Base-by-base conservation (phyloP, 2,888 invertebrate species). In the Coenonympha arcania region DNA sequence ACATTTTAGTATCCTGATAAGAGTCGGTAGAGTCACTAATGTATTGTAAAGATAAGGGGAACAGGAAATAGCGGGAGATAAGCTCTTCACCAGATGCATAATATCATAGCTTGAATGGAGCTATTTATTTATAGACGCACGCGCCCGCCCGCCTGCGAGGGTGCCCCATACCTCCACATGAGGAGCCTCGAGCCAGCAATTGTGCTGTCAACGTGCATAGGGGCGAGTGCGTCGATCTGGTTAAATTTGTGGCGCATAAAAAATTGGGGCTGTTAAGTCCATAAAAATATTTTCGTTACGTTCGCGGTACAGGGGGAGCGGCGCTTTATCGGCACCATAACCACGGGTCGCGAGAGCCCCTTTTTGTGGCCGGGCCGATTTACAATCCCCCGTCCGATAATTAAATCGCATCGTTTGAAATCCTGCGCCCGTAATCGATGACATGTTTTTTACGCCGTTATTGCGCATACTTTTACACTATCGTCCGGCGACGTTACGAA, bases 71-170 rank as follows among this genome's bases (percentile, higher is more conserved):
- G 52, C 47, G 40, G 54, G 42, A 56, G 56, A 57, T 58, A 55
- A 58, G 53, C 54, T 56, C 52, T 54, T 54, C 51, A 56, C 60
- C 62, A 67, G 64, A 62, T 64, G 66, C 60, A 60, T 52, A 56
- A 55, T 52, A 58, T 58, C 62, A 58, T 65, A 62, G 58, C 45
- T 58, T 61, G 61, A 63, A 66, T 63, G 60, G 60, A 66, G 61
- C 54, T 54, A 57, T 65, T 63, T 72, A 68, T 68, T 70, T 66
- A 62, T 70, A 68, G 69, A 48, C 11, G 47, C 47, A 30, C 50
- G 48, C 50, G 58, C 59, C 58, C 50, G 50, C 50, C 54, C 56
- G 54, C 58, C 58, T 44, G 61, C 62, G 61, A 56, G 63, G 50
- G 60, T 50, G 50, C 36, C 50, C 48, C 53, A 45, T 55, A 58